A percentile compares a stretch with the other conserved stretches of the same genome.
Conservation (phyloP, 35 echinoderm and acorn worm species). For the Ophiothrix spiculata region DNA sequence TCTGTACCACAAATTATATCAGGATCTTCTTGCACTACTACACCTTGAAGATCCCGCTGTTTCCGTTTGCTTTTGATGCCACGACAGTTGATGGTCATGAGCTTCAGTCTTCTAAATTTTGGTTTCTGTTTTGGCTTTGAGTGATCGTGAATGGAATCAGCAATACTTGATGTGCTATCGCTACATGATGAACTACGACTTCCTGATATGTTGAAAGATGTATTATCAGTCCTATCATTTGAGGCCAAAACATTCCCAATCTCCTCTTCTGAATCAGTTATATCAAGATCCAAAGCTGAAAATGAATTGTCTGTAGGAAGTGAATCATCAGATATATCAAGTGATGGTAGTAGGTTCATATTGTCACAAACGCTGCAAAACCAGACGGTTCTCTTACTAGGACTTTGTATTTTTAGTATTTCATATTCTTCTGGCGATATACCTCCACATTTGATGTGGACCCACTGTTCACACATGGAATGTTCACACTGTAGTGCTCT, state of each 20-base stretch:
- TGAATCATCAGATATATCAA: not conserved
- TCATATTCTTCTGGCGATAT: constrained; percentile 11
- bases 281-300: not conserved
- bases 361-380: constrained; percentile 1
- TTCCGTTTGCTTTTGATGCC: constrained; percentile 27
- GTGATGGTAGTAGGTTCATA: not conserved
- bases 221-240: no score
- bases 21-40: constrained; percentile 8
- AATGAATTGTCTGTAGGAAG: not conserved
- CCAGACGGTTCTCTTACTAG: constrained; percentile 20
- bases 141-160: no score
- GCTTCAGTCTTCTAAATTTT: not conserved
- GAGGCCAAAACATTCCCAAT: no score
- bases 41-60: constrained; percentile 7
- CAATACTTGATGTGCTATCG: no score
- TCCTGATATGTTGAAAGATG: no score
- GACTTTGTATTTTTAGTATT: not conserved
- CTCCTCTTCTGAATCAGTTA: constrained; percentile 11
- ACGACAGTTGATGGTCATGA: not conserved
- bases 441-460: constrained; percentile 12
- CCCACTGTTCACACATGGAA: not conserved
- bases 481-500: constrained; percentile 2
- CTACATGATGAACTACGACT: no score
- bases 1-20: constrained; percentile 22
- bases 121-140: no score